These are phyloP conservation scores for Invenusta paracnida DNA, from an alignment of 2,888 invertebrate species.

Conservation along the genomic window DNA sequence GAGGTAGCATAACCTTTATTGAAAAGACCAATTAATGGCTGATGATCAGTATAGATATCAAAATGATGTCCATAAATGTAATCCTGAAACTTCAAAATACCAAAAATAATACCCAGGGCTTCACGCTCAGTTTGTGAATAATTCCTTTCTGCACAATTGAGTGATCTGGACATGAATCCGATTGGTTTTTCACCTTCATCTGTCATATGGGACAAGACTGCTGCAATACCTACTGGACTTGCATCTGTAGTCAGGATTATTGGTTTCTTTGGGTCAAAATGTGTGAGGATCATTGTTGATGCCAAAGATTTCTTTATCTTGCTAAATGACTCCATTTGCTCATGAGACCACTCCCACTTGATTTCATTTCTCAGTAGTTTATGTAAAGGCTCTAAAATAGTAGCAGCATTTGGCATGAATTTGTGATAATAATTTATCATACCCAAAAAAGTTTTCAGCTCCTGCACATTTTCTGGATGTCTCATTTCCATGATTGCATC, in stretches of 20 bases:
- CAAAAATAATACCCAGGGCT: no score
- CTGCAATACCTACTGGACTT: background rate
- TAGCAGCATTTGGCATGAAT: background rate
- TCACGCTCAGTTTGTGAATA: no score
- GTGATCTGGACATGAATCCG: background rate
- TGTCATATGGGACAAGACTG: background rate
- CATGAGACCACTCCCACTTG: background rate
- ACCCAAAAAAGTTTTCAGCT: constrained; percentile 3
- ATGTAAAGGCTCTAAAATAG: background rate
- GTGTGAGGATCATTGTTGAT: background rate
- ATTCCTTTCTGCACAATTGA: no score
- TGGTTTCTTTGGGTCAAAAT: constrained; percentile 13
- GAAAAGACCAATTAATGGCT: no score
- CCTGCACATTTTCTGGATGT: background rate
- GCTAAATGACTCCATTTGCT: background rate
- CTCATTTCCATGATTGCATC: background rate
- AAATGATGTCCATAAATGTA: no score
- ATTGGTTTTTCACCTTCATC: background rate
- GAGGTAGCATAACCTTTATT: no score
- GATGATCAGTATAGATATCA: no score
- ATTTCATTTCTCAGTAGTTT: background rate
- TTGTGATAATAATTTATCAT: constrained; percentile 12
- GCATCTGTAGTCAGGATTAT: background rate
- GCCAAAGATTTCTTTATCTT: background rate
- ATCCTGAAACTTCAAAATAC: no score